Conservation (phyloP, 2,888 invertebrate genomes). For the Nemapogon koenigi region DNA sequence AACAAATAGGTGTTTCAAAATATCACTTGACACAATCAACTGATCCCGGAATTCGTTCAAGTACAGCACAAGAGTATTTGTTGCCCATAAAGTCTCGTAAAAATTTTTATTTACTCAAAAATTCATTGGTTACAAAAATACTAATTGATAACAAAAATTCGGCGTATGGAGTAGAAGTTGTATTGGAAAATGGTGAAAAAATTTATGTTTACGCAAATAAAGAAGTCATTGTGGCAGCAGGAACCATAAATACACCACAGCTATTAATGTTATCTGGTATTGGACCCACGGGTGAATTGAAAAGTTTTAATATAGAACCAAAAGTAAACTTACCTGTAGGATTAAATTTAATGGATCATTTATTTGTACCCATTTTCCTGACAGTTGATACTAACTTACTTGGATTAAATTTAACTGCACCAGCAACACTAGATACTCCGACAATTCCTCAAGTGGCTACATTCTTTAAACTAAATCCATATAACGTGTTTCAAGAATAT, state of each 20-base stretch:
- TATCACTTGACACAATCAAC: conserved; percentile 9
- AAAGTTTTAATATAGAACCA: conserved; percentile 68
- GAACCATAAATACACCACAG: conserved; percentile 85
- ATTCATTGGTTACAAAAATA: conserved; percentile 71
- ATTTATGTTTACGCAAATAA: conserved; percentile 70
- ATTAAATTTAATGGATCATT: conserved; percentile 77
- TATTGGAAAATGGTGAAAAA: conserved; percentile 66
- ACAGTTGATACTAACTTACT: conserved; percentile 1
- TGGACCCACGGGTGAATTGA: conserved; percentile 67
- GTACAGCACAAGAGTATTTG: conserved; percentile 23
- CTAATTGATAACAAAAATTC: conserved; percentile 56
- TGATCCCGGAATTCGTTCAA: conserved; percentile 10
- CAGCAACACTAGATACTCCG: neutral
- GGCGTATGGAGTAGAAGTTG: conserved; percentile 72
- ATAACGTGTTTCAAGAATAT: neutral
- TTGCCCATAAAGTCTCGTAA: conserved; percentile 38
- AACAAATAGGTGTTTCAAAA: conserved; percentile 13
- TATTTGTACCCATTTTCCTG: conserved; percentile 25
- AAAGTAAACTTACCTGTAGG: conserved; percentile 77
- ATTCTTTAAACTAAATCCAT: conserved; percentile 5
- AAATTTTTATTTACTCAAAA: conserved; percentile 77
- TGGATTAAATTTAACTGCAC: neutral
- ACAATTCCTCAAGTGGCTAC: neutral
- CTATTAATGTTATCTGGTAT: conserved; percentile 85
- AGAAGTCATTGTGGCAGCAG: conserved; percentile 82